Conservation (phyloP, 2,797 vertebrate genomes). For the Pseudochirops cupreus region DNA sequence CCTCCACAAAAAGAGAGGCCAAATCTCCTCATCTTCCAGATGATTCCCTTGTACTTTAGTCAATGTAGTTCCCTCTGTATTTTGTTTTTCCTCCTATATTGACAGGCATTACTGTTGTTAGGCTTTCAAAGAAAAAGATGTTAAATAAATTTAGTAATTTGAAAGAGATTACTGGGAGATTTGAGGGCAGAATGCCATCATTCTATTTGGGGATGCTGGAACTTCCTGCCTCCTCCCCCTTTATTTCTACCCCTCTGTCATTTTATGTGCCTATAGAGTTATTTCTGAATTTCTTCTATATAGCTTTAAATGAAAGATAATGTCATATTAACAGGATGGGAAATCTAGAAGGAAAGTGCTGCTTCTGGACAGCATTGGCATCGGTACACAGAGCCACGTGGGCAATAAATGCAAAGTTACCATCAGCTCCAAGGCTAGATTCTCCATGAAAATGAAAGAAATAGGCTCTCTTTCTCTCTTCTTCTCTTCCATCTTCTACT, state of each 20-base stretch:
- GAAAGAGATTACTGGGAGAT: neutral
- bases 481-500: neutral
- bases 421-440: neutral
- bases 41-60: neutral
- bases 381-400: fast-evolving
- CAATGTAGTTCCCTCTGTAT: conserved; percentile 40
- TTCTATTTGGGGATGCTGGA: neutral
- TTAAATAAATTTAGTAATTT: neutral
- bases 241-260: neutral
- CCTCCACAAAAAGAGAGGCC: neutral
- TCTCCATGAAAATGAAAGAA: conserved; percentile 17
- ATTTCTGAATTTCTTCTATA: neutral
- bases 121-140: neutral
- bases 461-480: neutral
- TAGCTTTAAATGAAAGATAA: neutral
- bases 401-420: conserved; percentile 40
- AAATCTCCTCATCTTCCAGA: neutral
- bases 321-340: neutral
- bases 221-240: neutral
- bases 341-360: neutral
- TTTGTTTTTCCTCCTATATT: conserved; percentile 71
- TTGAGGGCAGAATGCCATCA: neutral
- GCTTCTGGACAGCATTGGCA: neutral
- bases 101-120: neutral
- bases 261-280: neutral